These are phyloP conservation scores for Lepus europaeus DNA, from an alignment of 2,113 vertebrate genomes.

Conservation along the genomic window DNA sequence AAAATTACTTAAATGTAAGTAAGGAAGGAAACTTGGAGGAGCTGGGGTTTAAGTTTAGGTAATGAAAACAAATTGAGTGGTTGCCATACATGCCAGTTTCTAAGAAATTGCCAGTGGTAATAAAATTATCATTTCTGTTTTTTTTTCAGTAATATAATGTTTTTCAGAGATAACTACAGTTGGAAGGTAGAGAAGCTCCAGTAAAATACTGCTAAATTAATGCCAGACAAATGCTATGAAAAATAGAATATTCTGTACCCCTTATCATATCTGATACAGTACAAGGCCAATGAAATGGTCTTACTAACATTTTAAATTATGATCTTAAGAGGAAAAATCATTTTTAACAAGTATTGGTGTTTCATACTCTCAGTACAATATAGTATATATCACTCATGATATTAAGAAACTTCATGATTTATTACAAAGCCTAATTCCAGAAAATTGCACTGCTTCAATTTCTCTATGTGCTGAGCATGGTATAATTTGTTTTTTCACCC, in stretches of 20 bases:
- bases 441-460: neutral
- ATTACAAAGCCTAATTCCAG: neutral
- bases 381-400: neutral
- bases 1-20: slow-evolving; percentile 21
- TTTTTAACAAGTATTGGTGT: neutral
- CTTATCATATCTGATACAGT: neutral
- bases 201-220: neutral
- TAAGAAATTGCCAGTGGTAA: neutral
- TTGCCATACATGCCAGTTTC: neutral
- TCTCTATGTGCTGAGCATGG: neutral
- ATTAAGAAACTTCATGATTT: neutral
- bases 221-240: neutral
- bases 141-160: neutral
- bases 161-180: neutral
- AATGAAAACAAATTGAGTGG: neutral
- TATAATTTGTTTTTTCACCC: neutral
- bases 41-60: neutral
- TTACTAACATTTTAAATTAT: neutral
- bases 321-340: neutral
- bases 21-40: neutral
- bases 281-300: neutral
- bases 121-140: neutral
- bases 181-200: neutral
- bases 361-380: neutral
- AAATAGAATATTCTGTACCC: neutral